Evolutionary conservation across 2,888 invertebrate species (phyloP).

Genomic region (Melanotus villosus): DNA sequence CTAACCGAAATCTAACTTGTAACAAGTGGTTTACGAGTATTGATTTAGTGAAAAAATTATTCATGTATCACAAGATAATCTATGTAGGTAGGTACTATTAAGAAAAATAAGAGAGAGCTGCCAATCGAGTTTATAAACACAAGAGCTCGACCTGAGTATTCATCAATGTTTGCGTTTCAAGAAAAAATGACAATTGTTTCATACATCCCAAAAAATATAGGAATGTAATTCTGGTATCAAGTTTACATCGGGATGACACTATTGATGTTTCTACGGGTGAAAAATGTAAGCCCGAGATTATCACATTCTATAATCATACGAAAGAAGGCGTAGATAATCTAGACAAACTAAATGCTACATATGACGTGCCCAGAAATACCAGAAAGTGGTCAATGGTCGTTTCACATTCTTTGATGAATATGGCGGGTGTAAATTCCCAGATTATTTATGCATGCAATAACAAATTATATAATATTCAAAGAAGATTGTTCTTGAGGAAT

Average conservation of each 20-base stretch:
- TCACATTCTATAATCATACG: too few relatives aligned
- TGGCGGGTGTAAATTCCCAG: background rate
- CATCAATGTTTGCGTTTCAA: background rate
- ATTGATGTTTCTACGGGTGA: background rate
- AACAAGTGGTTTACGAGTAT: too few relatives aligned
- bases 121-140: background rate
- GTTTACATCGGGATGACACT: background rate
- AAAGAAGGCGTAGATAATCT: too few relatives aligned
- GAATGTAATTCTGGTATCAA: background rate
- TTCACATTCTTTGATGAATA: background rate
- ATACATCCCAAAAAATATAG: background rate
- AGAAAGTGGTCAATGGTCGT: background rate
- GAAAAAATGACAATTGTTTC: background rate
- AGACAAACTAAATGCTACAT: background rate
- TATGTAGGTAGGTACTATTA: too few relatives aligned
- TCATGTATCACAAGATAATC: background rate
- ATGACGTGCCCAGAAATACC: background rate
- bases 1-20: background rate
- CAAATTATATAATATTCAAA: slow-evolving; percentile 2
- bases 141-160: too few relatives aligned
- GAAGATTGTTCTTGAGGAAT: slow-evolving; percentile 5
- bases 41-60: background rate
- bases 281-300: too few relatives aligned
- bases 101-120: too few relatives aligned
- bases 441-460: too few relatives aligned